Evolutionary conservation across 2,113 vertebrate species (phyloP), one percentile per base, ranked within the genome.

Genomic region (Lanius collurio): DNA sequence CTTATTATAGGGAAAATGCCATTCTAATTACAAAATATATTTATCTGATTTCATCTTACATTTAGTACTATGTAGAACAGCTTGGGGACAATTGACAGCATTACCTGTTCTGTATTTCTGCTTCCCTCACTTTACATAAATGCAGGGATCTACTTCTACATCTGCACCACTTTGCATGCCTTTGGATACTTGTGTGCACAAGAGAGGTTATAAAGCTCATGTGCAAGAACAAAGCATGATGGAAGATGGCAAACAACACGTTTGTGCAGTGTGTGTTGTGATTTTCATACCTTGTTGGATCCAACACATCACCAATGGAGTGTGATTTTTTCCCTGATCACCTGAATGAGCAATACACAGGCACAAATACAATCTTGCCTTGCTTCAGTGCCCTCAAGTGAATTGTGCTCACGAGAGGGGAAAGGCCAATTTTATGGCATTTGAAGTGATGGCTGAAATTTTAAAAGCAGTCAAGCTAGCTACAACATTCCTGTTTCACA

Each of bases 341-440:
- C 81, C 77, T 92, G 95, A 88, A 75, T 53, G 83, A 95, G 83
- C 93, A 96, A 90, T 93, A 68, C 35, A 76, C 23, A 56, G 68
- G 37, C 93, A 87, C 92, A 94, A 96, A 93, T 94, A 92, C 11
- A 87, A 87, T 90, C 80, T 76, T 37, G 69, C 65, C 73, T 86
- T 78, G 85, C 93, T 86, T 92, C 95, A 68, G 63, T 93, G 73
- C 85, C 47, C 79, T 81, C 49, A 78, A 95, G 73, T 65, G 88
- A 93, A 80, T 75, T 92, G 83, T 68, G 83, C 73, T 94, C 42
- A 68, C 64, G 81, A 49, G 60, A 87, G 41, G 88, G 65, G 95
- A 94, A 64, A 83, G 71, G 53, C 64, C 86, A 88, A 86, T 95
- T 96, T 94, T 73, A 73, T 69, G 69, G 92, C 80, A 79, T 92